Evolutionary conservation across 2,797 vertebrate genomes (phyloP).

Genomic region (Manis crassicaudata): DNA sequence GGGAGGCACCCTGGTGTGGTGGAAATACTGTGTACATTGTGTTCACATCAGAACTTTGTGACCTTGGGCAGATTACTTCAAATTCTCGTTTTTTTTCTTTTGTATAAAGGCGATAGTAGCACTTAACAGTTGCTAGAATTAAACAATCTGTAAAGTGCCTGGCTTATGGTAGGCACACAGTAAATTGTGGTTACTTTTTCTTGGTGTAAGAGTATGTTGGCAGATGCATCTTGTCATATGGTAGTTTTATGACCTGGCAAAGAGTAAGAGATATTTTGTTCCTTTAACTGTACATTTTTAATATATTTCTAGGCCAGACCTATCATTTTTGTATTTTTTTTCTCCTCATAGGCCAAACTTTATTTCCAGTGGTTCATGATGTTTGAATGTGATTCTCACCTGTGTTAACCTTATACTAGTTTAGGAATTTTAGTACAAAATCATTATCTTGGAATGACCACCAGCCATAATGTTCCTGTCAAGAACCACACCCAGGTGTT

Average conservation of each 20-base stretch:
- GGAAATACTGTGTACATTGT: slow-evolving; percentile 42
- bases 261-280: slow-evolving; percentile 14
- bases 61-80: slow-evolving; percentile 48
- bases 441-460: slow-evolving; percentile 53
- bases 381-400: slow-evolving; percentile 42
- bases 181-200: slow-evolving; percentile 49
- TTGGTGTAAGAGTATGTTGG: slow-evolving; percentile 29
- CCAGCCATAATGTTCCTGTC: slow-evolving; percentile 37
- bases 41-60: slow-evolving; percentile 45
- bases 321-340: slow-evolving; percentile 19
- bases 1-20: slow-evolving; percentile 40
- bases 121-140: slow-evolving; percentile 26
- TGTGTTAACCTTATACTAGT: slow-evolving; percentile 31
- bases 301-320: background rate
- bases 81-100: slow-evolving; percentile 9
- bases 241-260: slow-evolving; percentile 34
- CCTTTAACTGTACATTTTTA: slow-evolving; percentile 5
- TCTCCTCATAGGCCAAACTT: background rate
- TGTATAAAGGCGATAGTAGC: background rate
- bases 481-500: slow-evolving; percentile 49
- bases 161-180: background rate
- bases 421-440: slow-evolving; percentile 52
- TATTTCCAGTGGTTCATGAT: background rate
- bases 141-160: background rate
- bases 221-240: background rate